phyloP scores from a whole-genome alignment of 2,113 vertebrate species.

The Stictonetta naevosa region DNA sequence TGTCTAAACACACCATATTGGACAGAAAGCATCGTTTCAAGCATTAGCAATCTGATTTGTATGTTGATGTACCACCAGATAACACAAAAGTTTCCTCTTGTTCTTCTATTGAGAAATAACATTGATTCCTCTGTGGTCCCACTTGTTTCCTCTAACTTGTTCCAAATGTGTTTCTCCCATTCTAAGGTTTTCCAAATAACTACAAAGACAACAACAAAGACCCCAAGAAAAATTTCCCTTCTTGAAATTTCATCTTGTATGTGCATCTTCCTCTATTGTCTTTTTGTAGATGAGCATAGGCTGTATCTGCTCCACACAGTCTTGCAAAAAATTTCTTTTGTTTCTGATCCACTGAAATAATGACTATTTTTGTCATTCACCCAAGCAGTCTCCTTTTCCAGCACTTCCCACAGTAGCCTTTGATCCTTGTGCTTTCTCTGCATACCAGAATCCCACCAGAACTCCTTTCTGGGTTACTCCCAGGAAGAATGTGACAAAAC shows the following conservation, averaged over 20 bases:
- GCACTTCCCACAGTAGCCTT: rapidly evolving
- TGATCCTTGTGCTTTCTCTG: neutral
- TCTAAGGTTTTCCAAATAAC: neutral
- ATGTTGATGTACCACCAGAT: neutral
- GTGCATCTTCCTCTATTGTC: neutral
- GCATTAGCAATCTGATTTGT: neutral
- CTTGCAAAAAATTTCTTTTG: neutral
- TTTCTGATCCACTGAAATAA: neutral
- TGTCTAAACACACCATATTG: neutral
- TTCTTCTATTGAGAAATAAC: neutral
- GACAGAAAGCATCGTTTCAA: neutral
- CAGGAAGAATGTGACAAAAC: neutral
- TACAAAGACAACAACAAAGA: neutral
- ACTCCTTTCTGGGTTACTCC: neutral
- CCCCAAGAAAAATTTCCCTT: neutral
- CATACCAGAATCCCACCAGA: neutral
- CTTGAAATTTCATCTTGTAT: neutral
- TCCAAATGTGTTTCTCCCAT: neutral
- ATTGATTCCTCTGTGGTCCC: neutral
- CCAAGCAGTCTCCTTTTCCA: neutral
- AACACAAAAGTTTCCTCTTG: neutral
- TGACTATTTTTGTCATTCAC: neutral
- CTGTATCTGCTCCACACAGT: neutral
- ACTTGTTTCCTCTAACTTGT: neutral
- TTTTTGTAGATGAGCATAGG: neutral